Conservation (phyloP, 2,888 invertebrate species). For the Rugalucina vietnamica region DNA sequence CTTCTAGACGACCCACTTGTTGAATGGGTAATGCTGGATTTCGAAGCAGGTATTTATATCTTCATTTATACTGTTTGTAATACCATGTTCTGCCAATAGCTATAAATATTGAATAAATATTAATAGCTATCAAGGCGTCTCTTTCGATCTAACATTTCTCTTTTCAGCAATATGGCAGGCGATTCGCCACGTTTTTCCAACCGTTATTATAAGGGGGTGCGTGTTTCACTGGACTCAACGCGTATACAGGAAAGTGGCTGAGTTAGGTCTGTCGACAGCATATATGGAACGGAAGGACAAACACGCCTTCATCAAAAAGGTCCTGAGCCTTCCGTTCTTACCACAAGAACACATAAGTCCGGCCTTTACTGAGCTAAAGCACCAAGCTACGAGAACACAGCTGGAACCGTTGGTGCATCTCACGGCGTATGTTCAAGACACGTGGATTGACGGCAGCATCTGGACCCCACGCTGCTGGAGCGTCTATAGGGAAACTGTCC, state of each 20-base stretch:
- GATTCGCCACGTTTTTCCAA: neutral
- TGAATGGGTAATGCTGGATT: slow-evolving; percentile 25
- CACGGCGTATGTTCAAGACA: neutral
- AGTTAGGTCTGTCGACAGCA: slow-evolving; percentile 27
- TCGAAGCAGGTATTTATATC: slow-evolving; percentile 5
- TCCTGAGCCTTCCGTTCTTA: slow-evolving; percentile 30
- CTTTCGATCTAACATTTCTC: neutral
- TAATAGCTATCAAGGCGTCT: neutral
- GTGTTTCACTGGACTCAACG: neutral
- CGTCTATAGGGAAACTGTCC: neutral
- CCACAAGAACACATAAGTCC: slow-evolving; percentile 19
- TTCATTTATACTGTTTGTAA: neutral
- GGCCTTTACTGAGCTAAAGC: slow-evolving; percentile 19
- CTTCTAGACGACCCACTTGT: slow-evolving; percentile 6
- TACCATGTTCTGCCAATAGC: neutral
- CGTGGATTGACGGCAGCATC: neutral
- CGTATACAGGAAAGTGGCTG: neutral
- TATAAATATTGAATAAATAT: neutral
- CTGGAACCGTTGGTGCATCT: neutral
- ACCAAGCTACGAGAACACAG: neutral
- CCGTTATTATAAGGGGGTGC: neutral
- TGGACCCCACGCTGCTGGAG: neutral
- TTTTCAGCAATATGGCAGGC: slow-evolving; percentile 32
- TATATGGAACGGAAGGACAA: slow-evolving; percentile 6
- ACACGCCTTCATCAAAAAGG: neutral